Percentiles rank a stretch among this genome's conserved stretches.
phyloP scores from a whole-genome alignment of 2,113 vertebrate species.

The Chloroceryle aenea region DNA sequence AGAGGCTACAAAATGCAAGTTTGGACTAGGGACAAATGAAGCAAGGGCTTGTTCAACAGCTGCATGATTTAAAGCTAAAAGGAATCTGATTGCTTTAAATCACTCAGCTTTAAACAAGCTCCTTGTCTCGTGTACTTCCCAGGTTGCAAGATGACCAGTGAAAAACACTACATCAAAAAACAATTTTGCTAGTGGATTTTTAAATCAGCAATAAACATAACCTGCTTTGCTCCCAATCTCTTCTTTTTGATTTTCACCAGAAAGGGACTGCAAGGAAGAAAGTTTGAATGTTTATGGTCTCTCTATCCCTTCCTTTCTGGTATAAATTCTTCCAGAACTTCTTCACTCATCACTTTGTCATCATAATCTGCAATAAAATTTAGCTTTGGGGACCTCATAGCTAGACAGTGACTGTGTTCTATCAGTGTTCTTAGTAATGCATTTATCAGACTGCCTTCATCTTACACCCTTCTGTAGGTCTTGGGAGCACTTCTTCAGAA shows the following conservation, averaged over 20 bases:
- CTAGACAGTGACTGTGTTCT: background rate
- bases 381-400: background rate
- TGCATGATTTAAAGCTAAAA: slow-evolving; percentile 6
- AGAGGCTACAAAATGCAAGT: slow-evolving; percentile 3
- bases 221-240: background rate
- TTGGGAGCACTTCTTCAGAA: background rate
- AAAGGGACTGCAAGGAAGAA: background rate
- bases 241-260: background rate
- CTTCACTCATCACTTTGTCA: background rate
- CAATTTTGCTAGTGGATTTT: background rate
- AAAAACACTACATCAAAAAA: background rate
- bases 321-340: background rate
- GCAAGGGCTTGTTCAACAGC: background rate
- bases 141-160: background rate
- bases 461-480: background rate
- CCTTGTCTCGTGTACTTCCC: background rate
- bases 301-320: background rate
- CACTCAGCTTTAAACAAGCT: slow-evolving; percentile 11
- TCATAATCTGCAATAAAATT: slow-evolving; percentile 7
- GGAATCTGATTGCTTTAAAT: slow-evolving; percentile 27
- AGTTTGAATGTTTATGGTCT: background rate
- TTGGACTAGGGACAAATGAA: background rate
- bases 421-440: background rate
- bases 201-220: background rate
- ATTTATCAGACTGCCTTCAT: background rate